These are phyloP conservation scores for Sericinus montela DNA, from an alignment of 2,888 invertebrate species.

Conservation along the genomic window DNA sequence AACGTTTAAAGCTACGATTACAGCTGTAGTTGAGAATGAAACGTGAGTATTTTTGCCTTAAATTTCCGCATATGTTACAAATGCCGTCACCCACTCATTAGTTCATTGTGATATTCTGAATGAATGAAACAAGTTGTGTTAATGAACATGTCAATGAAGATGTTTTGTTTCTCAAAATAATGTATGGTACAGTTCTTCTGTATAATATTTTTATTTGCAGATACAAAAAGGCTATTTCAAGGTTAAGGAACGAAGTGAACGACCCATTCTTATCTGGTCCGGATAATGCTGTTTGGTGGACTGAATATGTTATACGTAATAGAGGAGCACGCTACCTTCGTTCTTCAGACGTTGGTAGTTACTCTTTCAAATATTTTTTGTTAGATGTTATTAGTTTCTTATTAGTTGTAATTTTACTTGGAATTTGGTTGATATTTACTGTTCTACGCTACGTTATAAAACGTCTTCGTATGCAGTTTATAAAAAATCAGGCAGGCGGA, in stretches of 20 bases:
- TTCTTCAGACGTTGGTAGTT: slow-evolving; percentile 55
- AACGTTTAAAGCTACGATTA: slow-evolving; percentile 42
- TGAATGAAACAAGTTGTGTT: too few species aligned
- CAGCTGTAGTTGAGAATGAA: slow-evolving; percentile 40
- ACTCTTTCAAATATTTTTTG: slow-evolving; percentile 56
- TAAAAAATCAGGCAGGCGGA: slow-evolving; percentile 26
- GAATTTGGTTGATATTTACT: slow-evolving; percentile 31
- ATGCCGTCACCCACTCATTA: too few species aligned
- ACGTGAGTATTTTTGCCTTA: slow-evolving; percentile 39
- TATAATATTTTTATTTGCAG: slow-evolving; percentile 35
- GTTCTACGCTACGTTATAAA: slow-evolving; percentile 35
- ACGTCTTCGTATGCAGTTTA: slow-evolving; percentile 37
- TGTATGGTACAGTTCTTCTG: too few species aligned
- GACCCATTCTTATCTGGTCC: slow-evolving; percentile 59
- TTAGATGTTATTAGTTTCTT: slow-evolving; percentile 48
- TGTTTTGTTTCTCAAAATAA: too few species aligned
- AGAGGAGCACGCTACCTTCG: slow-evolving; percentile 62
- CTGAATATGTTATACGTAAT: slow-evolving; percentile 72
- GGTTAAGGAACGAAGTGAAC: slow-evolving; percentile 41
- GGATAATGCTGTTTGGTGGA: slow-evolving; percentile 74
- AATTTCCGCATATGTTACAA: too few species aligned
- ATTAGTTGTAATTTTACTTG: slow-evolving; percentile 24
- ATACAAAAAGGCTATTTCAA: slow-evolving; percentile 49
- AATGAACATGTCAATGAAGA: too few species aligned
- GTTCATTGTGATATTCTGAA: too few species aligned